Percentiles rank a stretch among this genome's conserved stretches.
These are phyloP conservation scores for Sus cebifrons DNA, from an alignment of 2,797 vertebrate species.

Conservation along the genomic window DNA sequence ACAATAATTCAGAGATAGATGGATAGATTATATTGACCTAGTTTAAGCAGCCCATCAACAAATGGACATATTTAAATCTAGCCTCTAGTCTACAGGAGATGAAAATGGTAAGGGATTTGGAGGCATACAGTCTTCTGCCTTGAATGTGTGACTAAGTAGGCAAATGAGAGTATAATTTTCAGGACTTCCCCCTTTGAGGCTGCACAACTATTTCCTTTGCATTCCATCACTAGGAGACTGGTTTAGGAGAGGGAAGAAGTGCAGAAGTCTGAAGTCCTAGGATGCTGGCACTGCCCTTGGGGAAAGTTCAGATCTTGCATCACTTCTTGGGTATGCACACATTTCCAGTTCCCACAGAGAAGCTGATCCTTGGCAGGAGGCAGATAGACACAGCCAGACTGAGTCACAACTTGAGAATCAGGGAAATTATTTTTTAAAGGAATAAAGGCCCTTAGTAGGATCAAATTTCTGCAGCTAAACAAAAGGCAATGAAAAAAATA, in stretches of 20 bases:
- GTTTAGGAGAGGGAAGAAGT: constrained; percentile 34
- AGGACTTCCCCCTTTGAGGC: constrained; percentile 62
- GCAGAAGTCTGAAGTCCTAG: constrained; percentile 65
- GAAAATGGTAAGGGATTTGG: constrained; percentile 76
- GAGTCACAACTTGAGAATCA: constrained; percentile 86
- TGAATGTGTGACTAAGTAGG: constrained; percentile 82
- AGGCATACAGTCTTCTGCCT: constrained; percentile 73
- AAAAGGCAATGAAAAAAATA: constrained; percentile 68
- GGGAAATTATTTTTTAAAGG: constrained; percentile 65
- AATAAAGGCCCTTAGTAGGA: constrained; percentile 73
- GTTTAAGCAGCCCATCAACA: constrained; percentile 78
- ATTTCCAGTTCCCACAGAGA: constrained; percentile 87
- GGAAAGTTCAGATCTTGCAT: constrained; percentile 87
- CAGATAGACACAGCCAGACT: constrained; percentile 76
- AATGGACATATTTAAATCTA: constrained; percentile 78
- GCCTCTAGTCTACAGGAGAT: constrained; percentile 72
- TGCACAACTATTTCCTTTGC: constrained; percentile 74
- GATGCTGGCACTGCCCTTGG: constrained; percentile 80
- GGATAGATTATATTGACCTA: constrained; percentile 61
- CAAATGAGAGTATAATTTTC: constrained; percentile 82
- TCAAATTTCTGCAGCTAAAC: constrained; percentile 78
- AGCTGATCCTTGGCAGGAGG: constrained; percentile 85
- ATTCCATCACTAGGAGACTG: not conserved
- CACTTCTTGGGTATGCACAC: constrained; percentile 86
- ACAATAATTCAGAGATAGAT: not conserved